Evolutionary conservation across 1,140 invertebrate species (phyloP), one percentile per base, ranked within the genome.

Genomic region (Araneus ventricosus): DNA sequence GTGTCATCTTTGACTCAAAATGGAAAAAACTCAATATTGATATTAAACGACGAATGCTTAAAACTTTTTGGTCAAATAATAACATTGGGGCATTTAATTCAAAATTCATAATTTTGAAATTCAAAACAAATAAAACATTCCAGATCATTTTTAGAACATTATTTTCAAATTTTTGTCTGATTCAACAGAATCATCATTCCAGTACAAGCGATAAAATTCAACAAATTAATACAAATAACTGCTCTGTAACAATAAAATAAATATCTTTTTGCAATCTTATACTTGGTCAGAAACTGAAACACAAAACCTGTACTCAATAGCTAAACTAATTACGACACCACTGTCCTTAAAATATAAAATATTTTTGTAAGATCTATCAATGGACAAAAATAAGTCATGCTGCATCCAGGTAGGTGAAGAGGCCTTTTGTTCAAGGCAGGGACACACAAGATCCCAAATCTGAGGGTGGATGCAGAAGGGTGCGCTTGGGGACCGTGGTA

Each of bases 391-490:
- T 34, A 75, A 75, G 30, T 75, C 34, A 75, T 75, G 14, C 14
- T 34, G 8, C 67, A 75, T 34, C 27, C 67, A 75, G 27, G 30
- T 30, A 4, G 30, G 34, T 75, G 30, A 67, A 27, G 61, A 27
- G 30, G 30, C 6, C 27, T 75, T 75, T 75, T 75, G 67, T 20
- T 80, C 63, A 93, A 24, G 84, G 91, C n/a, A 93, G 52, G 14
- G 91, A 93, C 3, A 93, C 91, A 88, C 91, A 93, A 37, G 91
- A 87, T 20, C 91, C 91, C 34, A 93, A 22, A 34, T 93, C 91
- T 8, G 88, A 22, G 17, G 89, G 89, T 39, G 63, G 91, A 14
- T 37, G 84, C 4, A 79, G 52, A 24, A 87, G 61, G 39, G 57
- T 85, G 22, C 90, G 30, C 34, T 91, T 91, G 22, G 89, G 20